phyloP scores from a whole-genome alignment of 2,797 vertebrate genomes.

The Tamandua tetradactyla region DNA sequence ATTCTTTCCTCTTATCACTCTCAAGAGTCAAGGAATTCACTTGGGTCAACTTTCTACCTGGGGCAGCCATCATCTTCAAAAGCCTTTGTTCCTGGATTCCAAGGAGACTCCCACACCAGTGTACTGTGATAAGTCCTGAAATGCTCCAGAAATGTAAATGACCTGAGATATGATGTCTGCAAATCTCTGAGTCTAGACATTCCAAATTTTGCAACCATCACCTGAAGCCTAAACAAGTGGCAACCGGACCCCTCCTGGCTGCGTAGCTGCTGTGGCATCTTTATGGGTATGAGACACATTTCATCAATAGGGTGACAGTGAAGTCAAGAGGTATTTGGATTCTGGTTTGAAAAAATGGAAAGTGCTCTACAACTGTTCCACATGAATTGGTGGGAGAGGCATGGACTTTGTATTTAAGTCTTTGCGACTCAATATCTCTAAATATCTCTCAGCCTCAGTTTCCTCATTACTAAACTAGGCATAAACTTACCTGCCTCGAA shows the following conservation, averaged over 20 bases:
- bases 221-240: background rate
- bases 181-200: background rate
- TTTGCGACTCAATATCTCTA: background rate
- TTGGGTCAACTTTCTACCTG: constrained; percentile 67
- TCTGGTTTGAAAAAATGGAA: background rate
- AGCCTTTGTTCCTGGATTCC: background rate
- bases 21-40: constrained; percentile 68
- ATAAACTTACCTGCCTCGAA: background rate
- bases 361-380: background rate
- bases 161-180: background rate
- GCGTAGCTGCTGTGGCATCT: background rate
- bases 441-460: background rate
- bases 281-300: background rate
- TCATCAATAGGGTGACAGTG: background rate
- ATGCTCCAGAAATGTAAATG: constrained; percentile 1
- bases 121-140: background rate
- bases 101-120: background rate
- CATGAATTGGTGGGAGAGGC: background rate
- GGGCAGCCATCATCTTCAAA: constrained; percentile 43
- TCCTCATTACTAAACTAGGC: background rate
- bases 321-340: background rate
- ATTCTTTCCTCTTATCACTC: constrained; percentile 71
- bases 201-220: background rate
- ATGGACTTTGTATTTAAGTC: background rate
- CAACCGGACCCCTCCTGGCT: background rate